Evolutionary conservation across 2,797 vertebrate genomes (phyloP).

Genomic region (Tenualosa thibaudeaui): DNA sequence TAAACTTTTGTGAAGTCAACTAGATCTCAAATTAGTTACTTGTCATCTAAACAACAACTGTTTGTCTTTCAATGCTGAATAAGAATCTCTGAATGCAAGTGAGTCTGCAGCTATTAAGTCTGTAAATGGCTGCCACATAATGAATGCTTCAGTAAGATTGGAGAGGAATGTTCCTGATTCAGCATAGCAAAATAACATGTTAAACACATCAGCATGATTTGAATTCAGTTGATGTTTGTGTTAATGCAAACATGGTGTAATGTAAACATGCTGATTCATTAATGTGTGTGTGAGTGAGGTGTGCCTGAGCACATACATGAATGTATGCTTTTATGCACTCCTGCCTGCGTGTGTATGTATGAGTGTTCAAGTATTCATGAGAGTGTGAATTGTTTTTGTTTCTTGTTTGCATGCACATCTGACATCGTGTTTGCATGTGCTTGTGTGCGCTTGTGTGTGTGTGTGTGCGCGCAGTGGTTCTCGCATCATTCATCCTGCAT

Average conservation of each 20-base stretch:
- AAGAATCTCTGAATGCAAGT: no score
- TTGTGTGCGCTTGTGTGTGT: not conserved
- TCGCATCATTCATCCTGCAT: slow-evolving; percentile 71
- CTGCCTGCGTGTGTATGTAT: not conserved
- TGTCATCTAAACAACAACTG: not conserved
- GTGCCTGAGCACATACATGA: not conserved
- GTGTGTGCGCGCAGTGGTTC: slow-evolving; percentile 64
- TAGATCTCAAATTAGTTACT: not conserved
- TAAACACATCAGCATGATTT: not conserved
- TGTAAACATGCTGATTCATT: not conserved
- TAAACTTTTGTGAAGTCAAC: not conserved
- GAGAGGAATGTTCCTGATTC: not conserved
- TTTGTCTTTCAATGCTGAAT: not conserved
- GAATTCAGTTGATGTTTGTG: slow-evolving; percentile 9
- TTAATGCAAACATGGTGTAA: not conserved
- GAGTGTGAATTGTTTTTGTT: not conserved
- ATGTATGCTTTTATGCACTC: not conserved
- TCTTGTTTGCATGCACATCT: not conserved
- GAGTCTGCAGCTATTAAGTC: not conserved
- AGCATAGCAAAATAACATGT: not conserved
- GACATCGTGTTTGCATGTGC: slow-evolving; percentile 30
- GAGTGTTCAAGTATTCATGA: slow-evolving; percentile 12
- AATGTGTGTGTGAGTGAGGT: not conserved
- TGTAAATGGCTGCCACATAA: no score
- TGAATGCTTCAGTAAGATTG: not conserved